Percentiles rank a stretch among this genome's conserved stretches.
These are phyloP conservation scores for Rhadinocentrus ornatus DNA, from an alignment of 2,797 vertebrate species.

Conservation along the genomic window DNA sequence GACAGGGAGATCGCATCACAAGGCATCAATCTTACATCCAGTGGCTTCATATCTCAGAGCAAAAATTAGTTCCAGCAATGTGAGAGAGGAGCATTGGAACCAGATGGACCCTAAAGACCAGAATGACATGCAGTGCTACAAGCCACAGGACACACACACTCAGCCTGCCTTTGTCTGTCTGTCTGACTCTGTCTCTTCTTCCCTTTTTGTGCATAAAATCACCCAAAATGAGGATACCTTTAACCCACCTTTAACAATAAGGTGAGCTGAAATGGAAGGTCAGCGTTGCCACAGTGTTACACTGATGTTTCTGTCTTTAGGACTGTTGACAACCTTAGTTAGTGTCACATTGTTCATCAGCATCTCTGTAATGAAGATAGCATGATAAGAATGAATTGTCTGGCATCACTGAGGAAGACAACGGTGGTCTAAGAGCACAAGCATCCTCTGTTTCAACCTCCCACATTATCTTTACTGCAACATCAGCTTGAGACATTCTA, in stretches of 20 bases:
- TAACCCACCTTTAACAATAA: neutral
- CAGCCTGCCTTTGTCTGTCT: neutral
- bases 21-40: constrained; percentile 72
- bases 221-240: constrained; percentile 23
- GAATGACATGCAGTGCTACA: constrained; percentile 50
- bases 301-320: constrained; percentile 39
- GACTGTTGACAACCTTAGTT: constrained; percentile 56
- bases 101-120: constrained; percentile 78
- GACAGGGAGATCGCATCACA: constrained; percentile 59
- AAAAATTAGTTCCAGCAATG: constrained; percentile 81
- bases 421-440: constrained; percentile 29
- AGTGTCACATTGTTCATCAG: constrained; percentile 53
- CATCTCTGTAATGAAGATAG: constrained; percentile 54
- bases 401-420: constrained; percentile 45
- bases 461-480: constrained; percentile 10
- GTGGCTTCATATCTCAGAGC: constrained; percentile 71
- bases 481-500: constrained; percentile 17
- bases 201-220: constrained; percentile 13
- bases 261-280: constrained; percentile 40
- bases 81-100: constrained; percentile 80
- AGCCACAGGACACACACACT: constrained; percentile 26
- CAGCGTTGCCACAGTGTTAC: constrained; percentile 41
- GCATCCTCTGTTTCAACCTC: constrained; percentile 31
- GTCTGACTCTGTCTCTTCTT: neutral
- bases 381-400: constrained; percentile 46